phyloP scores from a whole-genome alignment of 2,888 invertebrate genomes.

The Metopia argyrocephala region DNA sequence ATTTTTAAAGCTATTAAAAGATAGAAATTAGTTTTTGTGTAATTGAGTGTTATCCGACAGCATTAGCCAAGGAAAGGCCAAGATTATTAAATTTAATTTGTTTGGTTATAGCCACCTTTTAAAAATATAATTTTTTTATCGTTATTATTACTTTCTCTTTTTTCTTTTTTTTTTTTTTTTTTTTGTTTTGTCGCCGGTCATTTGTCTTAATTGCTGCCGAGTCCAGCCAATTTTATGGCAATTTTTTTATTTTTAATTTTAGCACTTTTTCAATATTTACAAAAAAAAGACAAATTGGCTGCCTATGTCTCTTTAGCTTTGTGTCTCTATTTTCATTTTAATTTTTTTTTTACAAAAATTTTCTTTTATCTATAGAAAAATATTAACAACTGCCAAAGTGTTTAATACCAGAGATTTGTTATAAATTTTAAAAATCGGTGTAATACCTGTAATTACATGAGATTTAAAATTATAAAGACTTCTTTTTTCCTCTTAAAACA shows the following conservation, averaged over 20 bases:
- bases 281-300: not conserved
- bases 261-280: conserved; percentile 21
- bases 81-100: too few species aligned
- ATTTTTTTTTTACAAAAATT: conserved; percentile 7
- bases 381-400: conserved; percentile 19
- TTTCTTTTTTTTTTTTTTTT: conserved; percentile 11
- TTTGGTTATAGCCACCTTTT: conserved; percentile 44
- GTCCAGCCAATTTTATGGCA: conserved; percentile 34
- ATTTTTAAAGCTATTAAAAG: too few species aligned
- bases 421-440: conserved; percentile 12
- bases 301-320: not conserved
- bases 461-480: not conserved
- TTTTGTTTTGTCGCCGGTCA: conserved; percentile 38
- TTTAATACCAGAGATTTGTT: conserved; percentile 32
- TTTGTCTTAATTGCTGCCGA: conserved; percentile 18
- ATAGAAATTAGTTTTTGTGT: too few species aligned
- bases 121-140: conserved; percentile 7
- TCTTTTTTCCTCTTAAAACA: too few species aligned
- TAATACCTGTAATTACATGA: conserved; percentile 42
- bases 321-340: conserved; percentile 22
- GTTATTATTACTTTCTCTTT: not conserved
- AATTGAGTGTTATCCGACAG: not conserved
- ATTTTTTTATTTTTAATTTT: conserved; percentile 17
- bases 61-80: too few species aligned
- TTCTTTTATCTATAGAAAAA: conserved; percentile 17